Evolutionary conservation across 2,113 vertebrate species (phyloP).

Genomic region (Benitochromis conjunctus): DNA sequence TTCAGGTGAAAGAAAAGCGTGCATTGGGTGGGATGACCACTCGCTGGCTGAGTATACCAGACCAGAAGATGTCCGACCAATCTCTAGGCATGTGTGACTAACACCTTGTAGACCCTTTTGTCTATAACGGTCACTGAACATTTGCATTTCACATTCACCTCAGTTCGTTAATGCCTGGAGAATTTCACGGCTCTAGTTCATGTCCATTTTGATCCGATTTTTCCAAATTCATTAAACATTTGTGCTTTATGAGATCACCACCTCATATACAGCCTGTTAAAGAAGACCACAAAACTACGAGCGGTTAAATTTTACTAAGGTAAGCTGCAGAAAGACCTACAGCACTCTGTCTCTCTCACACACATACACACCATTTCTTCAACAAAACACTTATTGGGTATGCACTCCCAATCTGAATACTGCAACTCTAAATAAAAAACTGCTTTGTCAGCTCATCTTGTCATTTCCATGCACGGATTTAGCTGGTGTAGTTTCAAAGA

Average conservation of each 20-base stretch:
- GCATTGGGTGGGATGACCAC: not conserved
- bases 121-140: not conserved
- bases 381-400: not conserved
- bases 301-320: not conserved
- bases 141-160: not conserved
- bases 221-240: not conserved
- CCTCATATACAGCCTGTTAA: not conserved
- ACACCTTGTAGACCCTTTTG: not conserved
- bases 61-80: not conserved
- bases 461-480: conserved; percentile 3
- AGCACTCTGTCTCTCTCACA: not conserved
- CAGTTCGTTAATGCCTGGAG: not conserved
- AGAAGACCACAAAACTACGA: not conserved
- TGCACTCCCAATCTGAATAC: not conserved
- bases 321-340: not conserved
- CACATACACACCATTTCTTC: not conserved
- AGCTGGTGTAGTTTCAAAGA: not conserved
- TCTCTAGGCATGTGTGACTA: not conserved
- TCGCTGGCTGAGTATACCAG: not conserved
- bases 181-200: not conserved
- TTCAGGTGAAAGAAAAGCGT: not conserved
- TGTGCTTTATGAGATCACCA: not conserved
- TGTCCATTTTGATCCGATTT: not conserved
- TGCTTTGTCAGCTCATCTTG: conserved; percentile 9
- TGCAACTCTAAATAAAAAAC: not conserved